Conservation (phyloP, 2,113 vertebrate species). For the Aegotheles bennettii region DNA sequence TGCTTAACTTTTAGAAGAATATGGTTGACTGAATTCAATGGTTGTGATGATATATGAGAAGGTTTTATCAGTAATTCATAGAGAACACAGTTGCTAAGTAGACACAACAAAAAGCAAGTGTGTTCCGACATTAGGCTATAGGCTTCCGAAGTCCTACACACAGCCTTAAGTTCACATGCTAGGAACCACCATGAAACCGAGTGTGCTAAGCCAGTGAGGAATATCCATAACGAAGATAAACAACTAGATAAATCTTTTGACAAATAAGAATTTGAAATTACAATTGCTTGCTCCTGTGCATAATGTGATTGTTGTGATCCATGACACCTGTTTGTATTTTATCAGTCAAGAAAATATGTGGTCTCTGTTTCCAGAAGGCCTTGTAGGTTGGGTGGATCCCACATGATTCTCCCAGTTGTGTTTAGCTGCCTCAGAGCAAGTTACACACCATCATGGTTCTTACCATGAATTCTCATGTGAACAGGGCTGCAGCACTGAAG, state of each 20-base stretch:
- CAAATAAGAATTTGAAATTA: background rate
- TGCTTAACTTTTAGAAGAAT: background rate
- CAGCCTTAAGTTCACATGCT: background rate
- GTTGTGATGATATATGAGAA: background rate
- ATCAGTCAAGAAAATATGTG: background rate
- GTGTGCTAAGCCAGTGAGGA: background rate
- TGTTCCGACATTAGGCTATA: background rate
- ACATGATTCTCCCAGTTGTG: background rate
- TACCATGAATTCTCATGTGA: background rate
- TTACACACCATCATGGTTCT: background rate
- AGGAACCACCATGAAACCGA: background rate
- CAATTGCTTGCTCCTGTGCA: background rate
- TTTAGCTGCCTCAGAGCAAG: background rate
- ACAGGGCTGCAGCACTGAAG: background rate
- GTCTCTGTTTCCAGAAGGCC: background rate
- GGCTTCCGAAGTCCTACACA: background rate
- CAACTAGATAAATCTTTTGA: background rate
- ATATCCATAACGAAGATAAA: background rate
- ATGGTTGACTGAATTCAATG: background rate
- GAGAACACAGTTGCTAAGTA: background rate
- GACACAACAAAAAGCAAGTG: rapidly evolving
- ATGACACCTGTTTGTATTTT: rapidly evolving
- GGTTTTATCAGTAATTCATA: background rate
- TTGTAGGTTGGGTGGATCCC: background rate
- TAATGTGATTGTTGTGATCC: background rate